Conservation (phyloP, 2,797 vertebrate genomes). For the Microctenopoma lineatum region DNA sequence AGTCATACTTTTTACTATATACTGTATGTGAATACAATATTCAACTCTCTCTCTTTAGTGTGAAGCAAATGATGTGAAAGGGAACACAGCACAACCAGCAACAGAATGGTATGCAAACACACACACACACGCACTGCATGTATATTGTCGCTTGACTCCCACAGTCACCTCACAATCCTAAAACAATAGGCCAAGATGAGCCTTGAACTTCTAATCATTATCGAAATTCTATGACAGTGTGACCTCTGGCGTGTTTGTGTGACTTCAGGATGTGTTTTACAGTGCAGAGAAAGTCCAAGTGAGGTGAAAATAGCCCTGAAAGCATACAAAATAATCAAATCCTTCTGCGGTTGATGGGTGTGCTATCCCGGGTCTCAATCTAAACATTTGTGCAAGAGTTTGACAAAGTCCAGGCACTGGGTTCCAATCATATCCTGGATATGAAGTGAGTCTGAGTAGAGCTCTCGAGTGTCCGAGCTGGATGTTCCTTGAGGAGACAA, state of each 20-base stretch:
- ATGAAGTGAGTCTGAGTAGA: conserved; percentile 62
- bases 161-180: conserved; percentile 33
- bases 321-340: conserved; percentile 57
- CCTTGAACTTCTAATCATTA: conserved; percentile 50
- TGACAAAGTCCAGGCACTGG: conserved; percentile 75
- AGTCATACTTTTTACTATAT: conserved; percentile 6
- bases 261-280: conserved; percentile 66
- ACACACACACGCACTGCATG: conserved; percentile 12
- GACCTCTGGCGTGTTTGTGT: conserved; percentile 66
- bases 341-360: conserved; percentile 56
- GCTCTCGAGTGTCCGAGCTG: conserved; percentile 43
- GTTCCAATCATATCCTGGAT: conserved; percentile 63
- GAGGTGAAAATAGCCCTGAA: conserved; percentile 62
- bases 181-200: conserved; percentile 62
- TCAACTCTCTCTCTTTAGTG: conserved; percentile 79
- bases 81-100: conserved; percentile 78
- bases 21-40: not conserved
- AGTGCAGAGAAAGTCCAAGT: conserved; percentile 33
- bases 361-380: conserved; percentile 63
- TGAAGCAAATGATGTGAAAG: conserved; percentile 87
- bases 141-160: conserved; percentile 20
- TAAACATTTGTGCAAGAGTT: conserved; percentile 75
- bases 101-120: conserved; percentile 88
- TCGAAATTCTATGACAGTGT: conserved; percentile 62
- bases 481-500: conserved; percentile 32